Percentiles rank a stretch among this genome's conserved stretches.
phyloP scores from a whole-genome alignment of 1,140 invertebrate genomes.

The Gerris buenoi region DNA sequence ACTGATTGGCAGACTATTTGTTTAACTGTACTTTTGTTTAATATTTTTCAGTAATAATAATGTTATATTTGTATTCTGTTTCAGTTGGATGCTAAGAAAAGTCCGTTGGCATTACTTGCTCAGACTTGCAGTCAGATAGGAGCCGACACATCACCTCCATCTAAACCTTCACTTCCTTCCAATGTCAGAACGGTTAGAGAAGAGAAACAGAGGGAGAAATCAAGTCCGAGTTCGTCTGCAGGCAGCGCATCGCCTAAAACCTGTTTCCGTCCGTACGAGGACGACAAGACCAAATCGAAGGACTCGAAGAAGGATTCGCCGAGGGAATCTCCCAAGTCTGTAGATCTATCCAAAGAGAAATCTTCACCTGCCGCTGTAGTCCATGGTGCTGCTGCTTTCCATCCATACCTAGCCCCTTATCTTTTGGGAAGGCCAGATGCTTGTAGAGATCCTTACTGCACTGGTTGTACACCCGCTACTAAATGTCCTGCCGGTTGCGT shows the following conservation, averaged over 20 bases:
- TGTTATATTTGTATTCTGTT: conserved; percentile 19
- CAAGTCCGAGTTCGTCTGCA: conserved; percentile 8
- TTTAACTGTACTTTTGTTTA: conserved; percentile 7
- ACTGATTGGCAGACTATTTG: too few species aligned
- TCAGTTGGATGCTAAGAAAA: conserved; percentile 96
- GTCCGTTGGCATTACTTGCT: conserved; percentile 87
- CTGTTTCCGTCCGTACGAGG: conserved; percentile 72
- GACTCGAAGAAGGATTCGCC: conserved; percentile 20
- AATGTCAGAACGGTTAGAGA: conserved; percentile 52
- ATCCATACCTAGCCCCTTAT: conserved; percentile 30
- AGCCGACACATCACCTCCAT: conserved; percentile 60
- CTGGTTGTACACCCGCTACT: conserved; percentile 79
- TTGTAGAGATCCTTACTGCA: conserved; percentile 90
- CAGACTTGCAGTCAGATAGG: conserved; percentile 97
- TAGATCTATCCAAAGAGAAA: conserved; percentile 30
- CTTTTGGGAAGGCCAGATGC: conserved; percentile 31
- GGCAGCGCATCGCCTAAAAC: conserved; percentile 34
- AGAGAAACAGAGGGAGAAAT: conserved; percentile 17
- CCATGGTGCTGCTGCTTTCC: conserved; percentile 48
- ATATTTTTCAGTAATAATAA: background rate
- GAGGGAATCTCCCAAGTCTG: conserved; percentile 18
- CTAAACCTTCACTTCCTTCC: conserved; percentile 48
- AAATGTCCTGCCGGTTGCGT: conserved; percentile 84
- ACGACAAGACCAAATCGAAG: conserved; percentile 31
- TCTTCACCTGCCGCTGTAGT: conserved; percentile 40